Conservation (phyloP, 2,888 invertebrate genomes). For the Zygaena filipendulae region DNA sequence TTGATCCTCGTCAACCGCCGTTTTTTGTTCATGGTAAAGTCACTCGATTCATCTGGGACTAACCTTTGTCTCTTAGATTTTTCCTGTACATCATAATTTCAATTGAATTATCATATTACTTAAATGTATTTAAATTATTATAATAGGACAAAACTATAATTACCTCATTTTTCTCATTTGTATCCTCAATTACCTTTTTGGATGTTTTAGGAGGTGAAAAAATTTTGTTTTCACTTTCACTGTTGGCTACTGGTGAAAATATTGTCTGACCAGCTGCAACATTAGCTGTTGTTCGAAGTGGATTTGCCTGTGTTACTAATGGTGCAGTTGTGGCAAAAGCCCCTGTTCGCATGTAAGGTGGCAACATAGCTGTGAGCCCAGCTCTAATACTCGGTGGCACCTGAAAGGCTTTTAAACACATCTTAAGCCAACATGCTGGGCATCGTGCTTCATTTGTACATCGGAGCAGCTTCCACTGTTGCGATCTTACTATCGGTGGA, state of each 20-base stretch:
- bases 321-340: constrained; percentile 25
- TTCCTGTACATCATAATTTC: constrained; percentile 43
- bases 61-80: too few relatives aligned
- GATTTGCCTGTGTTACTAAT: constrained; percentile 36
- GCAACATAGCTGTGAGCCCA: constrained; percentile 76
- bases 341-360: constrained; percentile 69
- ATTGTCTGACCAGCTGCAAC: constrained; percentile 29
- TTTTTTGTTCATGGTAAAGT: constrained; percentile 45
- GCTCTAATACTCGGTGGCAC: constrained; percentile 76
- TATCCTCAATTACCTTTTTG: constrained; percentile 40
- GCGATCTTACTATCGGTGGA: constrained; percentile 76
- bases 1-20: constrained; percentile 70
- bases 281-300: constrained; percentile 32
- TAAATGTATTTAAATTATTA: too few relatives aligned
- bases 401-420: constrained; percentile 84
- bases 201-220: constrained; percentile 37
- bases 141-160: too few relatives aligned
- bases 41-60: constrained; percentile 38
- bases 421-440: constrained; percentile 88
- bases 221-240: constrained; percentile 43
- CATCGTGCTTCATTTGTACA: constrained; percentile 81
- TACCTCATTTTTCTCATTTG: constrained; percentile 43
- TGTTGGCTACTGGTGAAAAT: constrained; percentile 31
- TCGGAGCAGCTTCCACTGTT: constrained; percentile 74
- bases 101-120: too few relatives aligned